Percentiles rank a stretch among this genome's conserved stretches.
These are phyloP conservation scores for Synanthedon andrenaeformis DNA, from an alignment of 2,888 invertebrate genomes.

Conservation along the genomic window DNA sequence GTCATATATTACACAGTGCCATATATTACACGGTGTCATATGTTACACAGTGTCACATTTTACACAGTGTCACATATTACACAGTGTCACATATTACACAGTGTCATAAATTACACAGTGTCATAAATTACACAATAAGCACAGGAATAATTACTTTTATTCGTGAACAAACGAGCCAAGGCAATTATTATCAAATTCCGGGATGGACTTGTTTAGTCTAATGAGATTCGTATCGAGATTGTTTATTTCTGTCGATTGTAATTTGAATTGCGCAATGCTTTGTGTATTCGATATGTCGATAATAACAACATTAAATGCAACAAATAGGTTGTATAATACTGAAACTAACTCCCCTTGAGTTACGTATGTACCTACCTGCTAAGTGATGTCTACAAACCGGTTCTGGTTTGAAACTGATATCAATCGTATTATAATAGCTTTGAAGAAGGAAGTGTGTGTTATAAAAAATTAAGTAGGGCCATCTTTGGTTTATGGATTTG, in stretches of 20 bases:
- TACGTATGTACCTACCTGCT: background rate
- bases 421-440: background rate
- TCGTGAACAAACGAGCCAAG: too few species aligned
- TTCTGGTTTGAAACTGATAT: background rate
- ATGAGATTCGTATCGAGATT: conserved; percentile 3
- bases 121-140: too few species aligned
- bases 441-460: conserved; percentile 31
- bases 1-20: too few species aligned
- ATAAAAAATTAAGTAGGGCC: conserved; percentile 15
- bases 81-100: too few species aligned
- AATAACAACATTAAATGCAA: background rate
- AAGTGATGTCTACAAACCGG: background rate
- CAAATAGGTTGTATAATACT: background rate
- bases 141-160: too few species aligned
- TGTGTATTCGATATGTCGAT: background rate
- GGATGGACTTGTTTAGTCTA: conserved; percentile 9
- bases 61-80: too few species aligned
- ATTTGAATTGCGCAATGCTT: background rate
- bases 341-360: background rate
- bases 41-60: too few species aligned
- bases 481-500: background rate
- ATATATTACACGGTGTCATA: too few species aligned
- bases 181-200: conserved; percentile 2
- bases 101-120: too few species aligned
- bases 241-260: conserved; percentile 7